Evolutionary conservation across 2,797 vertebrate species (phyloP).

Genomic region (Microchirus variegatus): DNA sequence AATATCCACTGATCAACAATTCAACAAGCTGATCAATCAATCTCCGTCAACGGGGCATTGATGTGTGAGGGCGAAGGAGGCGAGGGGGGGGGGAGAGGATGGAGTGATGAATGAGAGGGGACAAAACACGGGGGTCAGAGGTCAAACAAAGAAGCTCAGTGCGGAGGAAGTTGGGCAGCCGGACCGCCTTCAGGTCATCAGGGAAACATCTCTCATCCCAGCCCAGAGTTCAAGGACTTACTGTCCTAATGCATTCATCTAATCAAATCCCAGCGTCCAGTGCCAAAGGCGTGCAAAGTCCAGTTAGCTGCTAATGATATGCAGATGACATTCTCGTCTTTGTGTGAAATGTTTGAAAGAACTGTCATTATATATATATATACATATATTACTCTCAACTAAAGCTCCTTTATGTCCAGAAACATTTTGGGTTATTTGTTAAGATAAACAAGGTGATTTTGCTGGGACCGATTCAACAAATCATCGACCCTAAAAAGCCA

Average conservation of each 20-base stretch:
- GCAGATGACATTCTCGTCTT: not conserved
- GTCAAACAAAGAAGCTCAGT: slow-evolving; percentile 67
- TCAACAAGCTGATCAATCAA: slow-evolving; percentile 78
- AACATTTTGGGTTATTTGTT: not conserved
- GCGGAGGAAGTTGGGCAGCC: slow-evolving; percentile 57
- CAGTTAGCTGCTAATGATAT: not conserved
- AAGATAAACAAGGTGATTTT: not conserved
- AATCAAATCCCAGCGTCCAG: not conserved
- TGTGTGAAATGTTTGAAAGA: not conserved
- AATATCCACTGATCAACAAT: slow-evolving; percentile 63
- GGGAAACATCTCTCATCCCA: slow-evolving; percentile 22
- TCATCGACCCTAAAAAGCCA: slow-evolving; percentile 23
- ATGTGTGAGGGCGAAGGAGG: slow-evolving; percentile 20
- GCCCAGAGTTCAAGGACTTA: not conserved
- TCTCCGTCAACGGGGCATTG: slow-evolving; percentile 63
- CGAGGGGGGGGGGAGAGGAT: slow-evolving; percentile 57
- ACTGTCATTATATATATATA: too few relatives aligned
- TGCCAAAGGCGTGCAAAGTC: not conserved
- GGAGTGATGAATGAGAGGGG: slow-evolving; percentile 83
- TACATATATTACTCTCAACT: too few relatives aligned
- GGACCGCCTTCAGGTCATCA: slow-evolving; percentile 38
- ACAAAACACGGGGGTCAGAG: slow-evolving; percentile 82
- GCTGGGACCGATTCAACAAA: slow-evolving; percentile 24
- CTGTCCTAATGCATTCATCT: not conserved
- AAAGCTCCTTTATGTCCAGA: not conserved